Conservation (phyloP, 2,113 vertebrate genomes). For the Grammomys surdaster region DNA sequence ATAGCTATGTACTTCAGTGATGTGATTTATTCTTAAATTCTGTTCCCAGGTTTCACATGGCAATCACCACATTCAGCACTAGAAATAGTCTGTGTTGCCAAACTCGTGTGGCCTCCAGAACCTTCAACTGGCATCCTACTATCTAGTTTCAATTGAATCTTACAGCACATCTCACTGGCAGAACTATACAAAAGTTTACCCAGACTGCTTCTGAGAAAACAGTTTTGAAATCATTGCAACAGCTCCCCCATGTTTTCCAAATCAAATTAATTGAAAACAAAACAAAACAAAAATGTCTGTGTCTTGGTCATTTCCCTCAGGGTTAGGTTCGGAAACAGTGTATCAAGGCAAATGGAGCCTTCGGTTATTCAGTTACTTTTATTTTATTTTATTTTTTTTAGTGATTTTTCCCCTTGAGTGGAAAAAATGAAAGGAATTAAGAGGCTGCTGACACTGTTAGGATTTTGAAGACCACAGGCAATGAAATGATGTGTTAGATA, state of each 20-base stretch:
- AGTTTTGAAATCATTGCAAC: constrained; percentile 57
- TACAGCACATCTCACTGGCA: background rate
- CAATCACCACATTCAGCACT: background rate
- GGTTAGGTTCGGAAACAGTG: background rate
- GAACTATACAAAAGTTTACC: constrained; percentile 44
- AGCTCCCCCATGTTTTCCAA: constrained; percentile 46
- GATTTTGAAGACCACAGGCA: background rate
- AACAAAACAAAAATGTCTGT: background rate
- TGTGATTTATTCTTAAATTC: background rate
- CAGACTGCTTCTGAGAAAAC: constrained; percentile 20
- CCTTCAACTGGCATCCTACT: constrained; percentile 1
- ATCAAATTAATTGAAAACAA: constrained; percentile 66
- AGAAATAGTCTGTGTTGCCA: background rate
- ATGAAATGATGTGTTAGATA: background rate
- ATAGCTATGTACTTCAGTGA: background rate
- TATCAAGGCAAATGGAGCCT: background rate
- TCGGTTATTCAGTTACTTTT: background rate
- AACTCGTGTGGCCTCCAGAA: background rate
- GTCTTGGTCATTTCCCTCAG: constrained; percentile 1
- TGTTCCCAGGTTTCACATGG: background rate
- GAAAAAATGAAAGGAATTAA: background rate
- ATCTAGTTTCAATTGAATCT: background rate
- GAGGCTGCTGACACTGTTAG: background rate
- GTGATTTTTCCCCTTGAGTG: background rate
- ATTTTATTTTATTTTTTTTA: background rate